phyloP scores from a whole-genome alignment of 2,888 invertebrate genomes.

The Euplagia quadripunctaria region DNA sequence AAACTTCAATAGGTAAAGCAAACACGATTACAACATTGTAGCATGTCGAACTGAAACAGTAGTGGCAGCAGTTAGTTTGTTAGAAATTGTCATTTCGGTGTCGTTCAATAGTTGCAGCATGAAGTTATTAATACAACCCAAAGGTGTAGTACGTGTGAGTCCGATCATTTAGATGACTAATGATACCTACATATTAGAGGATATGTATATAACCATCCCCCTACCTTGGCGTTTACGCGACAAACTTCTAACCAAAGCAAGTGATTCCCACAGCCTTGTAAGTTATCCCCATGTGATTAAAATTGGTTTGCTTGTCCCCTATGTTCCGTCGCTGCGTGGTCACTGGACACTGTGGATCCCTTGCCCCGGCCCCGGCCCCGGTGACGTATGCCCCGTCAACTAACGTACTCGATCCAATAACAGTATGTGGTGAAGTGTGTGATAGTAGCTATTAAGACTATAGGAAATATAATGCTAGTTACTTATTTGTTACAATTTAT shows the following conservation, averaged over 20 bases:
- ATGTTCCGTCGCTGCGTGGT: conserved; percentile 81
- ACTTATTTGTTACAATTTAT: conserved; percentile 99
- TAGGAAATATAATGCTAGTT: conserved; percentile 99
- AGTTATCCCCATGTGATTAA: conserved; percentile 70
- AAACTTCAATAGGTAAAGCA: background rate
- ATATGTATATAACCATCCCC: conserved; percentile 74
- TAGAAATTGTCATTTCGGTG: conserved; percentile 55
- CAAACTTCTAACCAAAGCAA: conserved; percentile 64
- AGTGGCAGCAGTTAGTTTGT: conserved; percentile 38
- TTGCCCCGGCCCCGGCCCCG: conserved; percentile 60
- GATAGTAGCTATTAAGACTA: conserved; percentile 99
- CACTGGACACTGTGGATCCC: conserved; percentile 60
- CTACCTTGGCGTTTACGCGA: conserved; percentile 83
- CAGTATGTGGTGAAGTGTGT: conserved; percentile 99
- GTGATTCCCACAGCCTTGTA: conserved; percentile 51
- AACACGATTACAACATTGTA: conserved; percentile 1
- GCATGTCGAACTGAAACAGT: conserved; percentile 17
- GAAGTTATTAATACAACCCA: conserved; percentile 72
- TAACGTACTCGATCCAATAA: conserved; percentile 71
- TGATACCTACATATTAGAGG: conserved; percentile 60
- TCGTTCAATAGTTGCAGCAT: conserved; percentile 67
- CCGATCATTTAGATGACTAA: conserved; percentile 66
- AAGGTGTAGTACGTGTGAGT: conserved; percentile 78
- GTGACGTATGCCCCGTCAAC: conserved; percentile 79
- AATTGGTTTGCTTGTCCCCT: conserved; percentile 83